Percentiles rank a stretch among this genome's conserved stretches.
Conservation (phyloP, 2,888 invertebrate genomes). For the Metallyticus violacea region DNA sequence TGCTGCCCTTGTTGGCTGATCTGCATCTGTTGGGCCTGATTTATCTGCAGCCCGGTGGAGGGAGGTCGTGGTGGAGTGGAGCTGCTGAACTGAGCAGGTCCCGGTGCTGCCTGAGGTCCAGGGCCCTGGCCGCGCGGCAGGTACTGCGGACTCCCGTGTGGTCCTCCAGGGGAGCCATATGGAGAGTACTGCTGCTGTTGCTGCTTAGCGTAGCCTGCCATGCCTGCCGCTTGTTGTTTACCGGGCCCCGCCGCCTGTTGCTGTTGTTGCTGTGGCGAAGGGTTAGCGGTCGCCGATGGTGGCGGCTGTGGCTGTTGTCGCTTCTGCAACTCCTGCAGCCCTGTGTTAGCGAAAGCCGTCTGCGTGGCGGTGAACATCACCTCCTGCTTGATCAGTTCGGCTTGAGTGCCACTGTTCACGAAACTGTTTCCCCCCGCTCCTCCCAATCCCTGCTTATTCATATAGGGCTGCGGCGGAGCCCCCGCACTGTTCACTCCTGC, state of each 20-base stretch:
- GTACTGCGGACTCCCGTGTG: conserved; percentile 45
- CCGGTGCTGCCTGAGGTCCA: conserved; percentile 38
- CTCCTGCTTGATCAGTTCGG: conserved; percentile 38
- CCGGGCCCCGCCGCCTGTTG: conserved; percentile 8
- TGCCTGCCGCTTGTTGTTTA: not conserved
- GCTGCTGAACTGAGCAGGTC: conserved; percentile 40
- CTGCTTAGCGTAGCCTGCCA: conserved; percentile 22
- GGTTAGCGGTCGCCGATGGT: conserved; percentile 35
- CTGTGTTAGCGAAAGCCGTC: conserved; percentile 22
- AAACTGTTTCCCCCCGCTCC: conserved; percentile 12
- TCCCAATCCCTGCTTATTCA: conserved; percentile 15
- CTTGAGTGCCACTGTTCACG: conserved; percentile 15
- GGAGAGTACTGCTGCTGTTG: conserved; percentile 57
- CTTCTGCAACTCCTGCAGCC: conserved; percentile 10
- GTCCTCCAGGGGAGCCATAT: conserved; percentile 61
- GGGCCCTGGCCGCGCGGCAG: conserved; percentile 45
- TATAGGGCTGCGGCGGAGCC: conserved; percentile 22
- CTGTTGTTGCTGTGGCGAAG: conserved; percentile 31
- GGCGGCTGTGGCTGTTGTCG: conserved; percentile 16
- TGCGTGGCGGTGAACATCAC: conserved; percentile 35
- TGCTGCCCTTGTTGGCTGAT: conserved; percentile 74
- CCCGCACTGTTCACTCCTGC: not conserved
- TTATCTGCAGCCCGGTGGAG: conserved; percentile 60
- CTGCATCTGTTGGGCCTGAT: conserved; percentile 84
- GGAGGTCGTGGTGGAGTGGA: conserved; percentile 52